phyloP scores from a whole-genome alignment of 2,888 invertebrate species.

The Unio delphinus region DNA sequence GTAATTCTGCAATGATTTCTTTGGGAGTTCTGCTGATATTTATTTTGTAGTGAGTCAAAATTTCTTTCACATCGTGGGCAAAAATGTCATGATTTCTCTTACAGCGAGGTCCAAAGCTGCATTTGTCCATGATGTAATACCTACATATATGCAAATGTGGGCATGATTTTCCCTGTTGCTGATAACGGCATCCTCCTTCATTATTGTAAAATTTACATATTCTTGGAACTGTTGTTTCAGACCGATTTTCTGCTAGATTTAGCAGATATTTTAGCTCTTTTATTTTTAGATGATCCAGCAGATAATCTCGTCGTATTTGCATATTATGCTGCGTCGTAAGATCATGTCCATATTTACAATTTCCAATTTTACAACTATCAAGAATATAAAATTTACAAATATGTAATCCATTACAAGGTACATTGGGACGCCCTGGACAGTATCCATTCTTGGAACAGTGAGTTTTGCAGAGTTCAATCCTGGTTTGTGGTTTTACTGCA shows the following conservation, averaged over 20 bases:
- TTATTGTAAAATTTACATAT: constrained; percentile 47
- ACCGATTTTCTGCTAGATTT: constrained; percentile 21
- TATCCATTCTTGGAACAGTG: constrained; percentile 32
- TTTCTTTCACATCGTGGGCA: constrained; percentile 13
- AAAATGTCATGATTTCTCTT: constrained; percentile 40
- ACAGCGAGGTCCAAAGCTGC: constrained; percentile 39
- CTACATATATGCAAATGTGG: constrained; percentile 43
- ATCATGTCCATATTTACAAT: constrained; percentile 47
- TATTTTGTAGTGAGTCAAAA: constrained; percentile 37
- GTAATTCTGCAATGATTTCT: constrained; percentile 38
- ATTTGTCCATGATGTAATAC: constrained; percentile 33
- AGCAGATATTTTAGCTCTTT: constrained; percentile 30
- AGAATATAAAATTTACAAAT: constrained; percentile 43
- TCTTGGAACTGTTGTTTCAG: constrained; percentile 29
- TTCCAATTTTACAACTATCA: constrained; percentile 29
- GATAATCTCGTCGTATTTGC: constrained; percentile 24
- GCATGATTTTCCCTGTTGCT: constrained; percentile 20
- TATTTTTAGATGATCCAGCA: constrained; percentile 23
- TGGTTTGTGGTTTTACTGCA: constrained; percentile 27
- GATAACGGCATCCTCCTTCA: constrained; percentile 32
- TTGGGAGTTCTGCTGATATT: constrained; percentile 32
- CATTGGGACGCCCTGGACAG: constrained; percentile 23
- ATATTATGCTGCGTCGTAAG: constrained; percentile 41
- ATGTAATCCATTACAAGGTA: constrained; percentile 39
- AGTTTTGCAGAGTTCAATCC: constrained; percentile 28